A percentile compares a stretch with the other conserved stretches of the same genome.
These are phyloP conservation scores for Ophonus ardosiacus DNA, from an alignment of 2,888 invertebrate genomes.

Conservation along the genomic window DNA sequence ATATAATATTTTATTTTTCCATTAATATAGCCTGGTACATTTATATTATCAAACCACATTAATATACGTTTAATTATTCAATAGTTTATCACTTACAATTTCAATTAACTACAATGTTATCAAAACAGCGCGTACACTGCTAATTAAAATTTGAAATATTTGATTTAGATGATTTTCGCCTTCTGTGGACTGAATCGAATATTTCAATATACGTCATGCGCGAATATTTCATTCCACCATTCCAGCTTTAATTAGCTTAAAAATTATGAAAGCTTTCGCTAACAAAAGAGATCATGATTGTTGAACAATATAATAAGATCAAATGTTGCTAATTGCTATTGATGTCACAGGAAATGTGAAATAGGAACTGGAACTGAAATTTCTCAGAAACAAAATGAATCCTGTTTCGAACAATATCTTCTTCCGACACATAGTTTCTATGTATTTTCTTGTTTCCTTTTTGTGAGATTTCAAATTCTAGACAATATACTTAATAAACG, in stretches of 20 bases:
- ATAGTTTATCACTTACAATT: slow-evolving; percentile 49
- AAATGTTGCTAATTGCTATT: not conserved
- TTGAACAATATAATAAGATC: not conserved
- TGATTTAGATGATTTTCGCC: slow-evolving; percentile 51
- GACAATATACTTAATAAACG: not conserved
- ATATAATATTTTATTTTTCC: slow-evolving; percentile 39
- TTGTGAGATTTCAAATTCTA: not conserved
- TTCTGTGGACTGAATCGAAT: slow-evolving; percentile 52
- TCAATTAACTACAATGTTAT: slow-evolving; percentile 53
- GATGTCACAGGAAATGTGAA: not conserved
- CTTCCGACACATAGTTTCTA: not conserved
- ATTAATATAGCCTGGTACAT: slow-evolving; percentile 20
- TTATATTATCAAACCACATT: slow-evolving; percentile 42
- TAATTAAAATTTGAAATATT: slow-evolving; percentile 50
- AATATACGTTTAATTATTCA: slow-evolving; percentile 52
- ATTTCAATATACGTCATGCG: slow-evolving; percentile 7
- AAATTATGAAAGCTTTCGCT: not conserved
- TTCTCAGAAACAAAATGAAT: not conserved
- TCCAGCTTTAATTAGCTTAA: slow-evolving; percentile 30
- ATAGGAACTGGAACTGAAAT: not conserved
- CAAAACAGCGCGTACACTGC: slow-evolving; percentile 13
- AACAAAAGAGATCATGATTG: not conserved
- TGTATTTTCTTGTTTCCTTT: not conserved
- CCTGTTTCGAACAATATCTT: not conserved
- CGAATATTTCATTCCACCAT: slow-evolving; percentile 16